Percentiles rank a stretch among this genome's conserved stretches.
These are phyloP conservation scores for Naso thynnoides DNA, from an alignment of 2,797 vertebrate species.

Conservation along the genomic window DNA sequence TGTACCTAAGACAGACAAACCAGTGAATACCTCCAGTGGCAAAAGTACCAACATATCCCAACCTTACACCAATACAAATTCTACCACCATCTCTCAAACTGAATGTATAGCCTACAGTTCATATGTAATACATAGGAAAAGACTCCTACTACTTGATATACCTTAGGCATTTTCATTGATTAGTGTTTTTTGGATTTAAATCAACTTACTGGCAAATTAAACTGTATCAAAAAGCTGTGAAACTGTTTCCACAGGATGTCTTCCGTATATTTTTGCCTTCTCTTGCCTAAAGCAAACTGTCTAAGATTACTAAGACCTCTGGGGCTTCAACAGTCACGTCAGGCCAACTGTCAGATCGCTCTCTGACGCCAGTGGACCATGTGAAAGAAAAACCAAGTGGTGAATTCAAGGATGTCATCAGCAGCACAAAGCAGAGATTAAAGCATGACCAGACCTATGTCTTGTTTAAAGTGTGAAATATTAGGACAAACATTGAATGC, in stretches of 20 bases:
- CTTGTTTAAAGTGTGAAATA: background rate
- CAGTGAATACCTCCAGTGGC: slow-evolving; percentile 16
- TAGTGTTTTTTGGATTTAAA: slow-evolving; percentile 19
- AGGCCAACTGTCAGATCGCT: slow-evolving; percentile 39
- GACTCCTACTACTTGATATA: slow-evolving; percentile 13
- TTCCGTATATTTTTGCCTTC: slow-evolving; percentile 6
- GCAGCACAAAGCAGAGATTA: slow-evolving; percentile 26
- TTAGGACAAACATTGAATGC: background rate
- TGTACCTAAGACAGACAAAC: slow-evolving; percentile 26
- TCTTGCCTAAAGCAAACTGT: slow-evolving; percentile 26
- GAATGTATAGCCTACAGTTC: background rate
- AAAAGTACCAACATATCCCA: slow-evolving; percentile 44
- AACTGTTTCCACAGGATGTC: background rate
- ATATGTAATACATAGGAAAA: background rate
- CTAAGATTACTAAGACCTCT: slow-evolving; percentile 30
- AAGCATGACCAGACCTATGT: slow-evolving; percentile 4
- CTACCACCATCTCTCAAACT: background rate
- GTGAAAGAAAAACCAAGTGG: slow-evolving; percentile 23
- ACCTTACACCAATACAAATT: slow-evolving; percentile 6
- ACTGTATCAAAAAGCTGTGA: slow-evolving; percentile 3
- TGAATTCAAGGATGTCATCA: slow-evolving; percentile 16
- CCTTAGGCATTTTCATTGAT: background rate
- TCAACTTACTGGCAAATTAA: background rate
- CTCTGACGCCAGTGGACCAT: slow-evolving; percentile 22
- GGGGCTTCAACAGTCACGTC: slow-evolving; percentile 43